A percentile compares a stretch with the other conserved stretches of the same genome.
Evolutionary conservation across 2,888 invertebrate genomes (phyloP).

Genomic region (Sinohyriopsis cumingii): DNA sequence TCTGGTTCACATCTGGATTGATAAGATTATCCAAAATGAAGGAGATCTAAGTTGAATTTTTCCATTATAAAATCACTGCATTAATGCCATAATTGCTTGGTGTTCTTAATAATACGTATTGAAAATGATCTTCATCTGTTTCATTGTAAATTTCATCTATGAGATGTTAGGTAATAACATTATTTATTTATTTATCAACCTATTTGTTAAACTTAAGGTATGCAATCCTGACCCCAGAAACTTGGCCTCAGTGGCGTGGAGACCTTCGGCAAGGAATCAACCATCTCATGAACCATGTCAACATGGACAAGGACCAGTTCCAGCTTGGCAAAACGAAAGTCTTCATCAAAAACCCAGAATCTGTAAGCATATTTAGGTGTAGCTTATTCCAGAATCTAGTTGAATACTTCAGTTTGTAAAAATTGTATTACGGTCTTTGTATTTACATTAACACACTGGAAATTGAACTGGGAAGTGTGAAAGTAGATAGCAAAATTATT

Average conservation of each 20-base stretch:
- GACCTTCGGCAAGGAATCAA: constrained; percentile 76
- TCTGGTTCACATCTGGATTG: no score
- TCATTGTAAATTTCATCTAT: background rate
- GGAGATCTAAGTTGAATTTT: no score
- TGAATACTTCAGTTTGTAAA: no score
- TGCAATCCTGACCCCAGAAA: constrained; percentile 79
- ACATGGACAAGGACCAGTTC: constrained; percentile 78
- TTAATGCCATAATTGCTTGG: no score
- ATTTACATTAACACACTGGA: background rate
- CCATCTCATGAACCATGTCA: constrained; percentile 76
- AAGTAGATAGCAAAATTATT: no score
- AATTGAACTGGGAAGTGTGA: background rate
- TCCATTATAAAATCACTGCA: no score
- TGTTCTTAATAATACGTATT: background rate
- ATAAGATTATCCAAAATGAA: no score
- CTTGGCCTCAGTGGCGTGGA: constrained; percentile 78
- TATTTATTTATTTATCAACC: background rate
- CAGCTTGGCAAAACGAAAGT: constrained; percentile 80
- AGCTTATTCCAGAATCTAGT: no score
- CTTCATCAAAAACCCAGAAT: constrained; percentile 79
- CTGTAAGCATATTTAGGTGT: constrained; percentile 55
- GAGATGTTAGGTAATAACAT: background rate
- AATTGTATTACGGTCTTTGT: background rate
- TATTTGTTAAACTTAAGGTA: constrained; percentile 72
- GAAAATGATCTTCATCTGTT: background rate